These are phyloP conservation scores for Eupithecia exiguata DNA, from an alignment of 2,888 invertebrate species.

Conservation along the genomic window DNA sequence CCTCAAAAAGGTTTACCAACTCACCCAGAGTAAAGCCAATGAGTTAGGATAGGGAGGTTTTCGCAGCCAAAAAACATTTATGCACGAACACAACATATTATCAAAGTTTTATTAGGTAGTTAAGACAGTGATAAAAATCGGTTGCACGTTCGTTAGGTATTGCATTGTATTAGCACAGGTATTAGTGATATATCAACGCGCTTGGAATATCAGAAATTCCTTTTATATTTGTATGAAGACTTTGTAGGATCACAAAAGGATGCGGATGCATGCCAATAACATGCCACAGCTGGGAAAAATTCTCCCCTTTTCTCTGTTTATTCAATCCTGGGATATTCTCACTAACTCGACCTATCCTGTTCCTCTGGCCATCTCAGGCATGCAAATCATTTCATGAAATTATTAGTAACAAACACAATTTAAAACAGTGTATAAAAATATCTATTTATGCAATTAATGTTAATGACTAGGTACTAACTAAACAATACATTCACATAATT, in stretches of 20 bases:
- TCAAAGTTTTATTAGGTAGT: background rate
- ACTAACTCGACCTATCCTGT: background rate
- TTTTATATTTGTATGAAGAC: background rate
- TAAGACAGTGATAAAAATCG: background rate
- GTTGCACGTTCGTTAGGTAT: background rate
- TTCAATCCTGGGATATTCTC: background rate
- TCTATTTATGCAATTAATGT: slow-evolving; percentile 1
- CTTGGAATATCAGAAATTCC: background rate
- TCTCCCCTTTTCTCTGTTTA: background rate
- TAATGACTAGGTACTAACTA: slow-evolving; percentile 17
- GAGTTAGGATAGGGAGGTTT: background rate
- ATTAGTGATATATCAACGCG: background rate
- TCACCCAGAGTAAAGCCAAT: slow-evolving; percentile 2
- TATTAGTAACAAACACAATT: background rate
- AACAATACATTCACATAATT: slow-evolving; percentile 8
- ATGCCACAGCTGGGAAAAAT: background rate
- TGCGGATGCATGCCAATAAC: background rate
- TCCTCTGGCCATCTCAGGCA: background rate
- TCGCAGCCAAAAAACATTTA: background rate
- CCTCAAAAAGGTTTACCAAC: slow-evolving; percentile 3
- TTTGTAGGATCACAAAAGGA: background rate
- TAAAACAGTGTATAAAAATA: slow-evolving; percentile 9
- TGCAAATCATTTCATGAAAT: background rate
- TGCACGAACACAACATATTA: slow-evolving; percentile 1
- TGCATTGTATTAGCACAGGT: no score